Evolutionary conservation across 2,797 vertebrate genomes (phyloP).

Genomic region (Hybognathus amarus): DNA sequence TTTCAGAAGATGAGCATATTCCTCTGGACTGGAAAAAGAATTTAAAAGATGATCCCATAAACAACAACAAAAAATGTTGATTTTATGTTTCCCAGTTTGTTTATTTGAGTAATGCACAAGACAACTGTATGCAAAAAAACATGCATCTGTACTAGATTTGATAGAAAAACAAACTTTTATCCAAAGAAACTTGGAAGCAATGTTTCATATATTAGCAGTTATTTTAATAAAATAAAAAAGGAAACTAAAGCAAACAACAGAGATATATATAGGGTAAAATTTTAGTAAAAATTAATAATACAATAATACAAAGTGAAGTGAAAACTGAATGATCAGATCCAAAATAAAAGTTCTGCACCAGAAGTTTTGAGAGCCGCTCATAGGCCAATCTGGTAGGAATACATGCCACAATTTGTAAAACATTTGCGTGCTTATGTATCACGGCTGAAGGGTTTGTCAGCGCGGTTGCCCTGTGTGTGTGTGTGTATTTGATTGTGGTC

Average conservation of each 20-base stretch:
- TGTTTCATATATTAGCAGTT: background rate
- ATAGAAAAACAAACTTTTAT: background rate
- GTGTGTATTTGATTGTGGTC: slow-evolving; percentile 42
- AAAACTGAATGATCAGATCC: background rate
- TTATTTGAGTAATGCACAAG: background rate
- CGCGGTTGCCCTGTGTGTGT: background rate
- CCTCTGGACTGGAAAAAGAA: background rate
- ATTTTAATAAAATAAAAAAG: background rate
- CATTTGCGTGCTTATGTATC: slow-evolving; percentile 24
- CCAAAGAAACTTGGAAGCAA: background rate
- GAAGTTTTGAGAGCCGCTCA: slow-evolving; percentile 18
- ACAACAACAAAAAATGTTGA: background rate
- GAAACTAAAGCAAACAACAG: background rate
- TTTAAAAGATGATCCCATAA: background rate
- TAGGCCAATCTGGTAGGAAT: background rate
- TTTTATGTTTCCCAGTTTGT: background rate
- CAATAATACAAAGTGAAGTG: background rate
- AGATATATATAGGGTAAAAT: background rate
- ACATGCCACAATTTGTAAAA: slow-evolving; percentile 17
- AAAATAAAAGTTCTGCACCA: background rate
- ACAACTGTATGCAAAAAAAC: background rate
- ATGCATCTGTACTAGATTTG: background rate
- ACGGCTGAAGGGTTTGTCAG: background rate
- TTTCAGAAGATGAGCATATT: background rate
- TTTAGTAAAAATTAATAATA: background rate